Evolutionary conservation across 2,113 vertebrate genomes (phyloP).

Genomic region (Parotia lawesii): DNA sequence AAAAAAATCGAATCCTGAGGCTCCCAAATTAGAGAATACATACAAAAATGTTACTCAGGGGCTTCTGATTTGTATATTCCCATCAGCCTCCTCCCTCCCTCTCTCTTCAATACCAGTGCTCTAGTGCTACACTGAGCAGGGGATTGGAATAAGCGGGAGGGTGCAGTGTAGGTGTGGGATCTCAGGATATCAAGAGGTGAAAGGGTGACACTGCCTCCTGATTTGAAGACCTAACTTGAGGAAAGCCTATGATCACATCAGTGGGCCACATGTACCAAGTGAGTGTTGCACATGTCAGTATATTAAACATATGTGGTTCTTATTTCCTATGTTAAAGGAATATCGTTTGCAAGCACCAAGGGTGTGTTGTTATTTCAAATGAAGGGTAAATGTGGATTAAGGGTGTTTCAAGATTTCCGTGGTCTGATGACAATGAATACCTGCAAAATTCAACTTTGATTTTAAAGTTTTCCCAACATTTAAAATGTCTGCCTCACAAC

Average conservation of each 20-base stretch:
- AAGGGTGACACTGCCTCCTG: not conserved
- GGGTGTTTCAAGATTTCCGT: not conserved
- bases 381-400: not conserved
- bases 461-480: not conserved
- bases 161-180: not conserved
- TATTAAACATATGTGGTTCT: constrained; percentile 50
- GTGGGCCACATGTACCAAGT: constrained; percentile 43
- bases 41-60: not conserved
- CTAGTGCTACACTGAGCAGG: not conserved
- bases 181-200: constrained; percentile 8
- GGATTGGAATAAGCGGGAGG: not conserved
- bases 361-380: not conserved
- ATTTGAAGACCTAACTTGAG: constrained; percentile 13
- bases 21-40: not conserved
- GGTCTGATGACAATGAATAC: not conserved
- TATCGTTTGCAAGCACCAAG: not conserved
- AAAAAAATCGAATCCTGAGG: not conserved
- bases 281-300: constrained; percentile 44
- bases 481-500: not conserved
- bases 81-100: not conserved
- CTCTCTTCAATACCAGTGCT: not conserved
- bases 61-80: constrained; percentile 8
- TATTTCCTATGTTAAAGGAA: constrained; percentile 46
- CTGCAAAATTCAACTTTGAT: not conserved
- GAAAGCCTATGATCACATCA: constrained; percentile 48